Evolutionary conservation across 2,797 vertebrate species (phyloP).

Genomic region (Centroberyx gerrardi): DNA sequence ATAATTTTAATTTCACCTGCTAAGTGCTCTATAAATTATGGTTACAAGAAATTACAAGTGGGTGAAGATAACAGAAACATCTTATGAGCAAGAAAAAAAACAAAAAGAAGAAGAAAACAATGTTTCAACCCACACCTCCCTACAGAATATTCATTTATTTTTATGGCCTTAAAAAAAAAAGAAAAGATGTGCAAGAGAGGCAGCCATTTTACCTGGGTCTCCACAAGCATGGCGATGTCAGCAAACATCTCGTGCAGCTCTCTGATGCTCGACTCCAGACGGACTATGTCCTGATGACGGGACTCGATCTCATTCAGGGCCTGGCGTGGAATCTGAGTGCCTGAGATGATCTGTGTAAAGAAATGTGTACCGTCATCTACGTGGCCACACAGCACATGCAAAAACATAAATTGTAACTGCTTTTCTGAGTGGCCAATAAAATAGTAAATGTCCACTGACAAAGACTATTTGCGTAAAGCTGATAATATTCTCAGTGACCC

Average conservation of each 20-base stretch:
- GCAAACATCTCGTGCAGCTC: constrained; percentile 92
- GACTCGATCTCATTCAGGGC: constrained; percentile 93
- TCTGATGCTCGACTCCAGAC: constrained; percentile 90
- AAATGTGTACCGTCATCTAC: background rate
- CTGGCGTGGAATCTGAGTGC: constrained; percentile 84
- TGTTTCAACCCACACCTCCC: too few species aligned
- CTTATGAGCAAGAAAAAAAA: too few species aligned
- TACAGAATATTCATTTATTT: too few species aligned
- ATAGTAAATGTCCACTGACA: background rate
- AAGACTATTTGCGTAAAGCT: too few species aligned
- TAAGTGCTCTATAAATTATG: background rate
- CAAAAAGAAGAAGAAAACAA: too few species aligned
- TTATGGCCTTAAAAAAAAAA: too few species aligned
- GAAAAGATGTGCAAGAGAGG: background rate
- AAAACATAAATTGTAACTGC: background rate
- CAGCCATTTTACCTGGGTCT: constrained; percentile 86
- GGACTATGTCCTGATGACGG: constrained; percentile 91
- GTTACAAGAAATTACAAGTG: too few species aligned
- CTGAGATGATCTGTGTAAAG: constrained; percentile 84
- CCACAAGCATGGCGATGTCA: constrained; percentile 91
- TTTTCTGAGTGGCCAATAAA: background rate
- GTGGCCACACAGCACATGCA: background rate
- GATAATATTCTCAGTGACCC: too few species aligned
- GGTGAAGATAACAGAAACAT: too few species aligned
- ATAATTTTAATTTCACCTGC: background rate